Evolutionary conservation across 2,797 vertebrate genomes (phyloP), one percentile per base, ranked within the genome.

Genomic region (Micrastur ruficollis): DNA sequence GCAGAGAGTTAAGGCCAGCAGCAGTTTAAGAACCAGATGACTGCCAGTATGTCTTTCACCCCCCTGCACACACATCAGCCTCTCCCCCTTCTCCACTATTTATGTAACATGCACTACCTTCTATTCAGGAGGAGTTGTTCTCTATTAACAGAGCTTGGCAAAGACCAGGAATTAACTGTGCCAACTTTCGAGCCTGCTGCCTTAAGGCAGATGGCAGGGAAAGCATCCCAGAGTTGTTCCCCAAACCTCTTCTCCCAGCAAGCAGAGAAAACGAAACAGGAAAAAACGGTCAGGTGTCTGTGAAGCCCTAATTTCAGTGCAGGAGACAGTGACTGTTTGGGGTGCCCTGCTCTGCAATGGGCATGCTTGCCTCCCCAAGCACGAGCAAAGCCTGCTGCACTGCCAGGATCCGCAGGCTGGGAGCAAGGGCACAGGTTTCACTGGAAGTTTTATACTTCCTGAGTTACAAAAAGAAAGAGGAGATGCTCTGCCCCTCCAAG

Each of bases 111-210:
- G 72, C 89, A 72, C 19, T 44, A 89, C 66, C 92, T 94, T 71
- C 94, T 74, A 72, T 90, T 82, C 74, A 86, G 71, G 65, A 83
- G 67, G 31, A 85, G 31, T 3, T 65, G 8, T 78, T 89, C 93
- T 94, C 92, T 70, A 87, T 89, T 95, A 96, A 95, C 90, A 83
- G 90, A 91, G 88, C 62, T 95, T 98, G 97, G 97, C 97, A 95
- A 92, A 89, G 91, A 93, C 44, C 5, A 9, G 53, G 25, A 78
- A 52, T 34, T 26, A 56, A 66, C 68, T 55, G 91, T 86, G 95
- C 90, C 96, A 93, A 21, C 23, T 74, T 61, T 38, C 73, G 78
- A 87, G 91, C 27, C 34, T 22, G 74, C 73, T 70, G 91, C 89
- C 86, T 96, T 15, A 9, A 93, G 89, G 94, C 97, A 98, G 97